Base-by-base conservation (phyloP, 2,113 vertebrate species). In the Sinocyclocheilus maitianheensis region DNA sequence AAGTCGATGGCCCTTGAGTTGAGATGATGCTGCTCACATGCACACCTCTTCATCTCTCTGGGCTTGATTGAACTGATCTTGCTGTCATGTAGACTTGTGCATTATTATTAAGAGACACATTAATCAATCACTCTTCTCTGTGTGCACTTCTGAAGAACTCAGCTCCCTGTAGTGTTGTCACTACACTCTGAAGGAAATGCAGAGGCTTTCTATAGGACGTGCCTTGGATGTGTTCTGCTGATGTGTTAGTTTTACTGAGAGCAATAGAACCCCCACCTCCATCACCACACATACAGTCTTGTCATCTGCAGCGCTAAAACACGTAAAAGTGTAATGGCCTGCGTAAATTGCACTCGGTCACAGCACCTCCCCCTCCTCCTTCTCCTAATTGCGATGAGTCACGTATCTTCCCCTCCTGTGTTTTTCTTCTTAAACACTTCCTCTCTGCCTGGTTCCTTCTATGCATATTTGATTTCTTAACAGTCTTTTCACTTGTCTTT, bases 271-370 rank as follows among this genome's bases (percentile, higher is more conserved):
- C 62, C 53, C 34, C 79, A 60, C 58, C 30, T 0, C 14, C 63
- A 8, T 46, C 43, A 67, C 24, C 80, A 46, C 43, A 80, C 53
- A 79, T 24, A 81, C 79, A 6, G 12, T 82, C 88, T 85, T 40
- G 51, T 84, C 81, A 76, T 72, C 87, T 86, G 91, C 92, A 92
- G 92, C 86, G 86, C 84, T 89, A 86, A 24, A 22, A 81, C 60
- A 86, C 85, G 86, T 91, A 91, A 87, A 92, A 90, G 84, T 90
- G 88, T 90, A 92, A 91, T 90, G 86, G 77, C 86, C 89, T 88
- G 88, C 71, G 85, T 87, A 86, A 91, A 90, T 89, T 90, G 85
- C 77, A 83, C 87, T 90, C 83, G 77, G 85, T 84, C 74, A 43
- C 46, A 58, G 40, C 80, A 43, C 82, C 4, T 6, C 12, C 65